Evolutionary conservation across 2,888 invertebrate genomes (phyloP), one percentile per base, ranked within the genome.

Genomic region (Pristionchus japonicus): DNA sequence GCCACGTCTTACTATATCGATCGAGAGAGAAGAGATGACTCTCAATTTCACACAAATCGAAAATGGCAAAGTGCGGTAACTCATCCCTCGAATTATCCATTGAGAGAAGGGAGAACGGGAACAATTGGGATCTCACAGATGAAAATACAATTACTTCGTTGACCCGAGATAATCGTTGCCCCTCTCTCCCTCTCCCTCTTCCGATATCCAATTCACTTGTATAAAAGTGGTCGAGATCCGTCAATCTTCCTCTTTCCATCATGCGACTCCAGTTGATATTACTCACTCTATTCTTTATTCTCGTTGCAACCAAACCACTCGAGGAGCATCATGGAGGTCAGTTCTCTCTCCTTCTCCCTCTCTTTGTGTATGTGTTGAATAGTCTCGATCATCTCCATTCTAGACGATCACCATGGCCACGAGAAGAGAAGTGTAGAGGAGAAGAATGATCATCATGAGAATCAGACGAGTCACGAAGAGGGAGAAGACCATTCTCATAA

Each of bases 81-180:
- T 37, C 15, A 70, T 70, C 70, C 70, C 70, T 70, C 31, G 37
- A 34, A 70, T 70, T 34, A 82, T 82, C 7, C 15, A 49, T 31
- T 1, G 70, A 74, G 23, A 74, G 11, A 40, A 74, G 70, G 40
- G 40, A 74, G 40, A 74, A 40, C 17, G 77, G 77, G 43, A 77
- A 77, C 43, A 40, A 77, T 77, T 47, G 43, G 43, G 40, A 77
- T 77, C 9, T 74, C 20, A 74, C 70, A 2, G 23, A 13, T 43
- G 70, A 70, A 85, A 86, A 86, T 86, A 86, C 70, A 86, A 86
- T 86, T 86, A 86, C 86, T 77, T 70, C 70, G 37, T 49, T 86
- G 70, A 70, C 70, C 86, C 86, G 86, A 86, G 86, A 86, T 86
- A 86, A 86, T 86, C 43, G 70, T 4, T 43, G 40, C 3, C 47